Evolutionary conservation across 1,140 invertebrate genomes (phyloP), one percentile per base, ranked within the genome.

Genomic region (Lepidurus apus): DNA sequence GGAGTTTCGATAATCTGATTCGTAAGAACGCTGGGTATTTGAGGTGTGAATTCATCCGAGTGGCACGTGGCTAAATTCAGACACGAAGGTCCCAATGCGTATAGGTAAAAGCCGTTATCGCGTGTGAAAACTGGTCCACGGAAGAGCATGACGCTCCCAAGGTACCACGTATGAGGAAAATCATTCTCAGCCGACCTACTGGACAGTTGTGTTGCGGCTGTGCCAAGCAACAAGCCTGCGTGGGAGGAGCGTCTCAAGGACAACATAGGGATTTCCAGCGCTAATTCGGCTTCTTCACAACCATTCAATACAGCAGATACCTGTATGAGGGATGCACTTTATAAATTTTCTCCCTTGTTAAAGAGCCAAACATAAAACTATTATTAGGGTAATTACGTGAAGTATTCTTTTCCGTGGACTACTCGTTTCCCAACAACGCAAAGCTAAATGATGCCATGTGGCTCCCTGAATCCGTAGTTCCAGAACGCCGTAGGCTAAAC

Each of bases 391-490:
- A 53, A 80, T 43, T 65, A 74, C 47, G 65, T 44, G 26, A 42
- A 78, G 53, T 44, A 45, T 7, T 74, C 76, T 21, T 24, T 77
- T 26, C 9, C 74, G n/a, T 7, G 42, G 74, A 81, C 53, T 65
- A 75, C 26, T 43, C 34, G 24, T 79, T 47, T 80, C 73, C 1
- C 53, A 43, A 21, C 53, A 80, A 24, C 44, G 90, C 26, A 91
- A 82, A 34, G 88, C 88, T 47, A 91, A 82, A 82, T 90, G 88
- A 81, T 87, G 87, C 90, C 90, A 91, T 8, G 85, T 82, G 47
- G 86, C 85, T 3, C 86, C 84, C 21, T 87, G 83, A 44, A 89
- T 80, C 65, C 86, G 84, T 17, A 85, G 85, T 73, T 83, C 86
- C 21, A 89, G 84, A 6, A 86, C 87, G 42, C 87, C 86, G 81